Evolutionary conservation across 2,888 invertebrate genomes (phyloP), one percentile per base, ranked within the genome.

Genomic region (Vannuccia rotundouncinata): DNA sequence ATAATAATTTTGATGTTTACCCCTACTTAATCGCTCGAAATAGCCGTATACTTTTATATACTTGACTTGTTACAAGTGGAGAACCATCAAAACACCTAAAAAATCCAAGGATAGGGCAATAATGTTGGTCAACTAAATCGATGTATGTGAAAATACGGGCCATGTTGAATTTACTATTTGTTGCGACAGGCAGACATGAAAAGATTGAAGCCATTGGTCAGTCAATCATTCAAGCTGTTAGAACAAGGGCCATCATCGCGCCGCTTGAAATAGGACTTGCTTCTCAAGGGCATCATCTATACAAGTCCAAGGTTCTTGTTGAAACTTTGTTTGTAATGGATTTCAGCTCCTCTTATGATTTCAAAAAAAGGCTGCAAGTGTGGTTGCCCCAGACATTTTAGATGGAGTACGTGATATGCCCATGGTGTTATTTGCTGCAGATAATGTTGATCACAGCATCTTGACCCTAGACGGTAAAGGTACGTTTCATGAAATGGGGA

Each of bases 301-400:
- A 73, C 22, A 22, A 27, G 74, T 73, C 74, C 22, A 73, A 27
- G 74, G 5, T 22, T 22, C 74, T 73, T 73, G 74, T 73, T n/a
- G 74, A 73, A 5, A 73, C 74, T 28, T 73, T 73, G 74, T 73
- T 5, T 73, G 22, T 22, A 5, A 73, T 73, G 74, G 74, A n/a
- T n/a, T 73, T 73, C 22, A 27, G 74, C 74, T 73, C 74, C 27
- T 73, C 74, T 28, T 73, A 73, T 73, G 29, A 45, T 73, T 73
- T 73, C 5, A 73, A 73, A 73, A 73, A 27, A 73, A 73, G 5
- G 74, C 74, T 28, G 22, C 74, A 73, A 73, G 29, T 73, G 22
- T n/a, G 22, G 74, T 28, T 73, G 74, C 74, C 22, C 74, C 74
- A 73, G 29, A 73, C 27, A 73, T 73, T n/a, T 28, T 73, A 27